Base-by-base conservation (phyloP, 2,797 vertebrate genomes). In the Gymnodraco acuticeps region DNA sequence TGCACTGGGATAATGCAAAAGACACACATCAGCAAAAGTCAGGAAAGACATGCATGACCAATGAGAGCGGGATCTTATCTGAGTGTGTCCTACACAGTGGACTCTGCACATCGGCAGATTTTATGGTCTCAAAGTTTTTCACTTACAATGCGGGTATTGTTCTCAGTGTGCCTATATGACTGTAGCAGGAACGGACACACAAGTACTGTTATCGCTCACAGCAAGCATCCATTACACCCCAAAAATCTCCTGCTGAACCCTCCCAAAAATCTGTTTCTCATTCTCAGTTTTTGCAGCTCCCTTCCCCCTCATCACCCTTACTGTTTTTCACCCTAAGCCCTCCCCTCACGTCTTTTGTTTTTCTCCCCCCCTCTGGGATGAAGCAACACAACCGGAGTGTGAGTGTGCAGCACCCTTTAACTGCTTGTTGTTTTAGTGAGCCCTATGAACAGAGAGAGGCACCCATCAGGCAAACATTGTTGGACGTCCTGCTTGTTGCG, bases 361-460 rank as follows among this genome's bases (percentile, higher is more conserved):
- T 65, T 12, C n/a, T 46, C 61, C 2, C 47, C 23, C 12, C 11
- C 31, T 10, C 15, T 20, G 20, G 43, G 55, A 42, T 45, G 43
- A 77, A 64, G 54, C 54, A 53, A 56, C 46, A 55, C 23, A 80
- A 52, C 66, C 53, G 38, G 17, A 58, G 58, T 61, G 41, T 42
- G 58, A 19, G 19, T 65, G 56, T 45, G 4, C 16, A 17, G 67
- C 20, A 46, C 23, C 51, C n/a, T 46, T 19, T 6, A 63, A 33
- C 9, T 54, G 81, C 82, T 88, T 88, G 64, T 90, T 88, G 68
- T 74, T n/a, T 73, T 19, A 70, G 51, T 23, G 46, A 60, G 63
- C 9, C 60, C 70, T 51, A 46, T 41, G 60, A 58, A 51, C 7
- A 42, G 56, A 61, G 45, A 20, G 51, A 77, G 7, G 47, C 66